Base-by-base conservation (phyloP, 2,888 invertebrate genomes). In the Ariolimax columbianus region DNA sequence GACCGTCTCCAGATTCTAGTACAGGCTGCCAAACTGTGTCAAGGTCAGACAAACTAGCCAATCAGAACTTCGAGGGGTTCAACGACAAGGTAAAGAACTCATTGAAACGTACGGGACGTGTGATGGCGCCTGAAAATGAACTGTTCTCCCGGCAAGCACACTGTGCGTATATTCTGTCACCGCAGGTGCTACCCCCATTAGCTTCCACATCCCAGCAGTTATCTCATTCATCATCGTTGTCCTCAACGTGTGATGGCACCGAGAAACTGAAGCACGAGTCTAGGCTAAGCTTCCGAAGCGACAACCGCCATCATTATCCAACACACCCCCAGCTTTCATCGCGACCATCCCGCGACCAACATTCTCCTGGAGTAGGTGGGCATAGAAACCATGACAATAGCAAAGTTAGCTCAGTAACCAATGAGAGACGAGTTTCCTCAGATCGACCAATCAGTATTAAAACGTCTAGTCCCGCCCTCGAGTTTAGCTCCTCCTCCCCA, bases 391-490 rank as follows among this genome's bases (percentile, higher is more conserved):
- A 77, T 23, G 59, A 78, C 78, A 78, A 19, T 55, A 26, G 1
- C 40, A 79, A 66, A 63, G 4, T 23, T 2, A 36, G 30, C 1
- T 19, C 79, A 0, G 66, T 17, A 40, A 23, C 30, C 43, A 30
- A 14, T 66, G 79, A 79, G 2, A 38, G 79, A 66, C 30, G 79
- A 66, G 9, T 40, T 6, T 38, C 43, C 11, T 66, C 36, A 3
- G 79, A 79, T n/a, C 63, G 36, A 43, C 43, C 79, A 43, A 66
- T 79, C 66, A 63, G 59, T 36, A 63, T 66, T 43, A 66, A 43
- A n/a, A 79, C 51, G 4, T 66, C 43, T 26, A 81, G 80, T 43
- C 80, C 80, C 23, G 23, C 33, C 17, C 79, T 43, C 19, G 63
- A 63, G 17, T 47, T 30, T 0, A 26, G 66, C 33, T 51, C 79